These are phyloP conservation scores for Rhagoletis pomonella DNA, from an alignment of 1,140 invertebrate species.

Conservation along the genomic window DNA sequence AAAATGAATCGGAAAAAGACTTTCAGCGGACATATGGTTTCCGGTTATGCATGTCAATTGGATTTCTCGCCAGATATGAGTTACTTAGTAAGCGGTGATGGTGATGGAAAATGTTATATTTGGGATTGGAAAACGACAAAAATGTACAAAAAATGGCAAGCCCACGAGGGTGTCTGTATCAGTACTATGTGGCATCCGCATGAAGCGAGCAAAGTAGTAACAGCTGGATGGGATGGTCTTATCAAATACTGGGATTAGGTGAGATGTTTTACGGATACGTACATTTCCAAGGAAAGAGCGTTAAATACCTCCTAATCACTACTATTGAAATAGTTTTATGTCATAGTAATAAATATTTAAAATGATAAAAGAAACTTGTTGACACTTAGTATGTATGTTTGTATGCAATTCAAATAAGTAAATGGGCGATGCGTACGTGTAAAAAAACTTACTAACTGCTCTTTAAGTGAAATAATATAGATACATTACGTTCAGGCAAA, in stretches of 20 bases:
- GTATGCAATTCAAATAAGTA: no score
- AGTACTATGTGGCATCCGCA: slow-evolving; percentile 98
- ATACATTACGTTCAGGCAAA: no score
- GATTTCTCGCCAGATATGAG: slow-evolving; percentile 99
- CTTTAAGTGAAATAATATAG: no score
- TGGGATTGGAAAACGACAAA: slow-evolving; percentile 99
- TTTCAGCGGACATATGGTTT: slow-evolving; percentile 99
- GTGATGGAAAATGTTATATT: slow-evolving; percentile 98
- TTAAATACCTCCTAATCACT: not conserved
- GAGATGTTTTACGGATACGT: not conserved
- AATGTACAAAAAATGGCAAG: slow-evolving; percentile 98
- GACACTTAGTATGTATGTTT: no score
- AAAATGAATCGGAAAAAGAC: slow-evolving; percentile 98
- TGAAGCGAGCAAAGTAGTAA: slow-evolving; percentile 96
- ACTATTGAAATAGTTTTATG: not conserved
- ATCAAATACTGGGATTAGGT: slow-evolving; percentile 98
- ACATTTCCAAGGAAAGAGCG: not conserved
- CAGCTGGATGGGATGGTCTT: slow-evolving; percentile 98
- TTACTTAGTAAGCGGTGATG: slow-evolving; percentile 99
- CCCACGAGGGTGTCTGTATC: slow-evolving; percentile 98
- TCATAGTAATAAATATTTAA: not conserved
- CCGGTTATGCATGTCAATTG: slow-evolving; percentile 97
- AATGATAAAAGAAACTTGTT: not conserved
- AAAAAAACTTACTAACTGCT: no score
- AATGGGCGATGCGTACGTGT: no score